phyloP scores from a whole-genome alignment of 2,113 vertebrate species.

The Entomyzon cyanotis region DNA sequence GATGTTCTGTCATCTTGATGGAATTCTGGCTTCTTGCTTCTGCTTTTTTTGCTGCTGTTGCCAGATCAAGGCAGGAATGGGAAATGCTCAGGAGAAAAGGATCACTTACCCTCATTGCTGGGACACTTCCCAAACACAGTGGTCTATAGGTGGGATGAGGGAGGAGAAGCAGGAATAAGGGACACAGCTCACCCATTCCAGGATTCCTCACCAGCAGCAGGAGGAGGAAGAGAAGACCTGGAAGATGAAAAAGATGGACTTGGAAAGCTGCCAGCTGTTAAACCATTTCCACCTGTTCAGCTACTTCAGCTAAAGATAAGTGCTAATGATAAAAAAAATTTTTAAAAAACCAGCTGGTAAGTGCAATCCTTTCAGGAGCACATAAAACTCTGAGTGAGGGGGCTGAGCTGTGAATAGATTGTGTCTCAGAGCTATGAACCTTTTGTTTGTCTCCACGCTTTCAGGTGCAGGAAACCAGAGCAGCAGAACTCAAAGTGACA shows the following conservation, averaged over 20 bases:
- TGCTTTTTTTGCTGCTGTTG: background rate
- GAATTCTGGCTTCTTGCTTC: background rate
- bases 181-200: background rate
- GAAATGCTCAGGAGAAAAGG: background rate
- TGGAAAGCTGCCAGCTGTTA: background rate
- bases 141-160: background rate
- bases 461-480: background rate
- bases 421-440: background rate
- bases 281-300: background rate
- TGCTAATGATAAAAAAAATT: background rate
- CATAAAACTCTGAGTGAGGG: background rate
- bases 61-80: background rate
- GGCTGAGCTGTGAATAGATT: background rate
- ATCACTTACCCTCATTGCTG: background rate
- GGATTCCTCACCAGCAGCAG: background rate
- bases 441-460: background rate
- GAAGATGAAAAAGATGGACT: background rate
- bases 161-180: background rate
- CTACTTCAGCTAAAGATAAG: background rate
- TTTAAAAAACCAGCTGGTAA: background rate
- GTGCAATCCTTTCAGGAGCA: background rate
- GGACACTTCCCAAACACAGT: background rate
- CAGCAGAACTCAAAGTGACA: background rate
- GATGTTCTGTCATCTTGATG: background rate
- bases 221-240: background rate